phyloP scores from a whole-genome alignment of 2,888 invertebrate species.

The Resseliella maxima region DNA sequence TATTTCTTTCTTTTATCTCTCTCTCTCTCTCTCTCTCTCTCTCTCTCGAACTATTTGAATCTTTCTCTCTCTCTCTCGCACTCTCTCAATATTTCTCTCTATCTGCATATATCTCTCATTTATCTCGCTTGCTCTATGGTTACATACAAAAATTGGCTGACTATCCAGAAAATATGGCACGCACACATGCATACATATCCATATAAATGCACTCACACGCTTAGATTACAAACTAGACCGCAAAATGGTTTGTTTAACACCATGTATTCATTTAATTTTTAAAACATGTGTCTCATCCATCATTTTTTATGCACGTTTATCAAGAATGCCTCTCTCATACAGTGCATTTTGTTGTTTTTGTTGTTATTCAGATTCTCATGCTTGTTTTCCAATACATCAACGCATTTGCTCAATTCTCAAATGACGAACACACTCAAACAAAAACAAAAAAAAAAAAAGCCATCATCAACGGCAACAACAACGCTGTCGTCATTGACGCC shows the following conservation, averaged over 20 bases:
- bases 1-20: too few relatives aligned
- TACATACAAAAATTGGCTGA: too few relatives aligned
- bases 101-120: too few relatives aligned
- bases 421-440: neutral
- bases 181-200: neutral
- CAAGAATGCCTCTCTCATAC: neutral
- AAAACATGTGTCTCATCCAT: constrained; percentile 56
- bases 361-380: neutral
- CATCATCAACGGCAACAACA: neutral
- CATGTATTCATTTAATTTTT: constrained; percentile 56
- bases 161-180: too few relatives aligned
- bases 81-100: too few relatives aligned
- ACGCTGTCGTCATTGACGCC: too few relatives aligned
- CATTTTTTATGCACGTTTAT: constrained; percentile 39
- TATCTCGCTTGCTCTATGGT: too few relatives aligned
- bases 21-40: too few relatives aligned
- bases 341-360: neutral
- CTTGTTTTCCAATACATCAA: neutral
- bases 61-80: too few relatives aligned
- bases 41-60: too few relatives aligned
- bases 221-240: constrained; percentile 49
- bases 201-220: constrained; percentile 6
- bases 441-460: neutral
- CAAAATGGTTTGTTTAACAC: constrained; percentile 56
- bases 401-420: neutral